phyloP scores from a whole-genome alignment of 2,888 invertebrate species.

The Sicus ferrugineus region DNA sequence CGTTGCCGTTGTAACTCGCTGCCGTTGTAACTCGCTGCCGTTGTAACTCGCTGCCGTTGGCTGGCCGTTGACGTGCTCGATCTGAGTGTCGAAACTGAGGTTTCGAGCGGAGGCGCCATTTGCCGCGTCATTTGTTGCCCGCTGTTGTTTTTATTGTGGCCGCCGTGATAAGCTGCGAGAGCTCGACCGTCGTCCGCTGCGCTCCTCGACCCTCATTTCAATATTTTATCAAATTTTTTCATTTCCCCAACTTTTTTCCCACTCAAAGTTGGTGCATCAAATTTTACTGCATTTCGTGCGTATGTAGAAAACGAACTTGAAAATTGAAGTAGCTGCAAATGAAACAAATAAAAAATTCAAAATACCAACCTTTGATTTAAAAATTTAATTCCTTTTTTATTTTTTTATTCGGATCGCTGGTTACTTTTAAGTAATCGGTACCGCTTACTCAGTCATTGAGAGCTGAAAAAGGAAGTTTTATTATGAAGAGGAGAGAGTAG shows the following conservation, averaged over 20 bases:
- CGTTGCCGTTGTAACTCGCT: background rate
- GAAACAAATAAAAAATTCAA: too few relatives aligned
- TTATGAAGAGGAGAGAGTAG: too few relatives aligned
- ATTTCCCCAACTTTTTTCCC: background rate
- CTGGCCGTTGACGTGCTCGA: background rate
- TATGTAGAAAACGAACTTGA: background rate
- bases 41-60: background rate
- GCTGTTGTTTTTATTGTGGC: slow-evolving; percentile 11
- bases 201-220: slow-evolving; percentile 5
- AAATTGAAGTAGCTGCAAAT: too few relatives aligned
- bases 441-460: too few relatives aligned
- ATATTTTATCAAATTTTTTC: slow-evolving; percentile 24
- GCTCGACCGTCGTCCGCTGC: background rate
- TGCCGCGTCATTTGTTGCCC: slow-evolving; percentile 15
- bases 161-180: background rate
- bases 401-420: too few relatives aligned
- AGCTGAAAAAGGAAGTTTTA: too few relatives aligned
- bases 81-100: background rate
- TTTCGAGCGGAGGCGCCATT: background rate
- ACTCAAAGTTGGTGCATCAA: background rate
- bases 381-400: too few relatives aligned
- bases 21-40: background rate
- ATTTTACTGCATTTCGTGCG: background rate
- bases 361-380: too few relatives aligned
- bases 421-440: too few relatives aligned